Percentiles rank a stretch among this genome's conserved stretches.
Evolutionary conservation across 2,113 vertebrate species (phyloP).

Genomic region (Podilymbus podiceps): DNA sequence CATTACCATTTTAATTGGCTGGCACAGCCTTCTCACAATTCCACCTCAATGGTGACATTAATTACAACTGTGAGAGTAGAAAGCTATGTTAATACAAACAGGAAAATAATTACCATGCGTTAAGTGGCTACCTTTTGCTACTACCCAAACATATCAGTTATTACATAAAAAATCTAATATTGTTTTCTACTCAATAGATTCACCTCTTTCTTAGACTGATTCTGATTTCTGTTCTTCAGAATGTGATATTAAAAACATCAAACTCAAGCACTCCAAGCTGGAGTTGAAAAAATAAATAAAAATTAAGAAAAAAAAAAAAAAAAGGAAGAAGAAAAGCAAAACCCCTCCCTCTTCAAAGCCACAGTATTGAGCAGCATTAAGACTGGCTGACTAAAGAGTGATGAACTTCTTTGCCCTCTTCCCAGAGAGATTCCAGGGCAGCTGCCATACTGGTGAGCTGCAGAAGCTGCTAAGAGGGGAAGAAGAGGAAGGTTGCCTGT

Average conservation of each 20-base stretch:
- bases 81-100: background rate
- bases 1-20: slow-evolving; percentile 31
- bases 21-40: background rate
- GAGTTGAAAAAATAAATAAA: background rate
- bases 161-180: background rate
- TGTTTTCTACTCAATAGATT: background rate
- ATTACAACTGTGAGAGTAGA: background rate
- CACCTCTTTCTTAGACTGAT: background rate
- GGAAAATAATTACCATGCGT: background rate
- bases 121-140: background rate
- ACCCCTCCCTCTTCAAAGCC: background rate
- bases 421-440: background rate
- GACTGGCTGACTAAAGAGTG: background rate
- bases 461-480: background rate
- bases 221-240: background rate
- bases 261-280: background rate
- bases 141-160: background rate
- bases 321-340: no score
- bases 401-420: background rate
- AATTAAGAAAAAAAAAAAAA: background rate
- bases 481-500: background rate
- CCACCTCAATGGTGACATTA: background rate
- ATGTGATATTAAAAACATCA: background rate
- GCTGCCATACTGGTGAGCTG: background rate
- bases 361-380: background rate